Conservation (phyloP, 2,888 invertebrate species). For the Drosophila pegasa region DNA sequence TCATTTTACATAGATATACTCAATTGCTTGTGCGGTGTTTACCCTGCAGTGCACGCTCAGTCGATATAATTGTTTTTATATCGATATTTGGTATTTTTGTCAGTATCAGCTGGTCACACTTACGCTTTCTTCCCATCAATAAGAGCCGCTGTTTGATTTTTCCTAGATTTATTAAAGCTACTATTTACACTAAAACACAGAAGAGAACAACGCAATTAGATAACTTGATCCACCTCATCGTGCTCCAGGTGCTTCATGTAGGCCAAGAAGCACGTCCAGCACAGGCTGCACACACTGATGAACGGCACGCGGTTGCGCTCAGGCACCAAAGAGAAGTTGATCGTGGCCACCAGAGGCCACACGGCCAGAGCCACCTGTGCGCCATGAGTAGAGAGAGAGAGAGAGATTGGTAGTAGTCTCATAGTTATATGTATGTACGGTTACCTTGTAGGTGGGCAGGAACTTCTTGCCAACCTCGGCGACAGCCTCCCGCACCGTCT, state of each 20-base stretch:
- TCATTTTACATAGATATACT: too few relatives aligned
- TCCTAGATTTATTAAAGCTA: slow-evolving; percentile 35
- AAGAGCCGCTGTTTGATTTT: not conserved
- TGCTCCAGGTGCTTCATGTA: slow-evolving; percentile 90
- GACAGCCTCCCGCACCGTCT: slow-evolving; percentile 87
- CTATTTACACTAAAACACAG: slow-evolving; percentile 19
- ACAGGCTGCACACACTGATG: slow-evolving; percentile 89
- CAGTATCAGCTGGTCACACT: slow-evolving; percentile 2
- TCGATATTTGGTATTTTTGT: too few relatives aligned
- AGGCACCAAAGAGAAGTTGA: slow-evolving; percentile 90
- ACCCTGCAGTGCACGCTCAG: not conserved
- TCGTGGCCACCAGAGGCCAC: slow-evolving; percentile 90
- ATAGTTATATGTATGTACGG: not conserved
- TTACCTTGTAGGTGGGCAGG: slow-evolving; percentile 88
- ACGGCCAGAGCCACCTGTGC: slow-evolving; percentile 88
- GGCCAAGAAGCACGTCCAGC: slow-evolving; percentile 92
- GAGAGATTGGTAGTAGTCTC: not conserved
- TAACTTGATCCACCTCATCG: slow-evolving; percentile 71
- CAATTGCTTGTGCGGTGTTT: not conserved
- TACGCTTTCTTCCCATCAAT: not conserved
- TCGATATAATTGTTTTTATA: not conserved
- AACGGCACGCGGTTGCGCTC: slow-evolving; percentile 91
- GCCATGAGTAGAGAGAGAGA: not conserved
- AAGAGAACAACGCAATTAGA: slow-evolving; percentile 38
- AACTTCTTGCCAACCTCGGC: slow-evolving; percentile 90